Evolutionary conservation across 2,113 vertebrate species (phyloP).

Genomic region (Vidua chalybeata): DNA sequence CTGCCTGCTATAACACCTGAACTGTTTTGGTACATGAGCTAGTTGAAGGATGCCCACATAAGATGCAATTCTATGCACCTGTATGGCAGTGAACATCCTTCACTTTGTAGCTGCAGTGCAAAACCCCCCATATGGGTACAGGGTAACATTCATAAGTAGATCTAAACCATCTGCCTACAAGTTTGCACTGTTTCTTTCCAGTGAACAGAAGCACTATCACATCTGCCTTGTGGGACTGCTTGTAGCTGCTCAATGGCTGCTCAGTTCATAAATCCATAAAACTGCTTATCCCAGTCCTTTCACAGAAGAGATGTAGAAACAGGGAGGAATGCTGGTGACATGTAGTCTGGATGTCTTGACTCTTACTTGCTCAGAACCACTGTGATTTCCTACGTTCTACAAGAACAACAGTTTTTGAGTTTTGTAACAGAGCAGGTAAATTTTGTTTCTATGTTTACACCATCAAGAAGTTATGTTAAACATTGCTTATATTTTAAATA

Average conservation of each 20-base stretch:
- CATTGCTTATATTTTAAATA: not conserved
- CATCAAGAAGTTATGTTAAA: not conserved
- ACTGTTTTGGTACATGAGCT: not conserved
- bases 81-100: not conserved
- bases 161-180: not conserved
- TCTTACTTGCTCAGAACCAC: not conserved
- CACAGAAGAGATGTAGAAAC: not conserved
- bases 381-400: not conserved
- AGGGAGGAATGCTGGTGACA: not conserved
- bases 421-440: fast-evolving
- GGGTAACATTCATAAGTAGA: not conserved
- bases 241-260: not conserved
- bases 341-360: not conserved
- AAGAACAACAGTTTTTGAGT: not conserved
- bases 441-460: not conserved
- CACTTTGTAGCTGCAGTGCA: not conserved
- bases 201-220: not conserved
- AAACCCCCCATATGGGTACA: not conserved
- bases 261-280: not conserved
- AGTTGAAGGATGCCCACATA: not conserved
- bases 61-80: not conserved
- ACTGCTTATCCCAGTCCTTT: not conserved
- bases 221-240: not conserved
- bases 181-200: not conserved
- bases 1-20: not conserved